Evolutionary conservation across 2,888 invertebrate genomes (phyloP).

Genomic region (Drosophila emarginata): DNA sequence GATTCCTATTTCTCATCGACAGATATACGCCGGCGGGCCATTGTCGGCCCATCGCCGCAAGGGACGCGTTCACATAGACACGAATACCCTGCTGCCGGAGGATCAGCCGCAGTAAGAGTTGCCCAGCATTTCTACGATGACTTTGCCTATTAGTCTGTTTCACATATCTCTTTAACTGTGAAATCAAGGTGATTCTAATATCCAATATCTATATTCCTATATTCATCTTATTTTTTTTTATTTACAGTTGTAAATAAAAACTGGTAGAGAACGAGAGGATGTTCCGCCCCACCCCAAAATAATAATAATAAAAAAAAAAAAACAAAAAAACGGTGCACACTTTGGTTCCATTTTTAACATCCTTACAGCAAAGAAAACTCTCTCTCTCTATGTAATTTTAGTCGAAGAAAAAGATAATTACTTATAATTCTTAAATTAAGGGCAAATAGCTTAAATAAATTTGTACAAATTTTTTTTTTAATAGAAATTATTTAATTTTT

Average conservation of each 20-base stretch:
- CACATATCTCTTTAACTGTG: slow-evolving; percentile 39
- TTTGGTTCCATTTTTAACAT: slow-evolving; percentile 40
- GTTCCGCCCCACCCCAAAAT: slow-evolving; percentile 14
- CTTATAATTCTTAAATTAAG: slow-evolving; percentile 48
- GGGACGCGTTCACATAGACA: slow-evolving; percentile 71
- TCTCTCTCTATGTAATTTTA: slow-evolving; percentile 45
- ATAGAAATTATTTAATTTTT: background rate
- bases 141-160: slow-evolving; percentile 73
- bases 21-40: slow-evolving; percentile 81
- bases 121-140: slow-evolving; percentile 80
- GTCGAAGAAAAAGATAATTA: slow-evolving; percentile 47
- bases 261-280: slow-evolving; percentile 4
- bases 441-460: slow-evolving; percentile 28
- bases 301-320: background rate
- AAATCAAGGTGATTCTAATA: slow-evolving; percentile 28
- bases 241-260: slow-evolving; percentile 14
- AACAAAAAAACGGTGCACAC: slow-evolving; percentile 34
- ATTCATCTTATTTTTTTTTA: slow-evolving; percentile 21
- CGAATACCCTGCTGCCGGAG: slow-evolving; percentile 73
- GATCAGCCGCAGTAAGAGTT: slow-evolving; percentile 56
- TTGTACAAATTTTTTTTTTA: slow-evolving; percentile 25
- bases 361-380: slow-evolving; percentile 17
- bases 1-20: slow-evolving; percentile 82
- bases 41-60: slow-evolving; percentile 66
- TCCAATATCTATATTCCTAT: background rate